Evolutionary conservation across 2,888 invertebrate genomes (phyloP), one percentile per base, ranked within the genome.

Genomic region (Acholoe squamosa): DNA sequence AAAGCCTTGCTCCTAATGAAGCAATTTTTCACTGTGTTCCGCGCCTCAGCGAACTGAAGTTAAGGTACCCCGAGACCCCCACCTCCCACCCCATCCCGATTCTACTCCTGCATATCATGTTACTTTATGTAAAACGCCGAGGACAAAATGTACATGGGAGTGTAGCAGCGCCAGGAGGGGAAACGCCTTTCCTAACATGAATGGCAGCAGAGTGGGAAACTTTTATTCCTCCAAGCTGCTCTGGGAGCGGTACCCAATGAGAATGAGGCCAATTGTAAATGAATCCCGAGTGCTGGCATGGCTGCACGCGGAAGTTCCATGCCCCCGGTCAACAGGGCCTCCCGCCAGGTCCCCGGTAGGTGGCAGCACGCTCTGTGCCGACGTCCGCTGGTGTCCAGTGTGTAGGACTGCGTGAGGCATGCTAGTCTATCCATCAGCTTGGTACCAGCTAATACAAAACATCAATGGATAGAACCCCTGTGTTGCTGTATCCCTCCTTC

Each of bases 191-290:
- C 34, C 80, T 43, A 14, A 16, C 25, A 34, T 25, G 33, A 43
- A 43, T 80, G 22, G 34, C 3, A 61, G 34, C n/a, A 76, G 80
- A 43, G 22, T 5, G 80, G 61, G 34, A 43, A 33, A 33, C 80
- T 80, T 43, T 43, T 80, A 80, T 80, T 80, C 80, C 61, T 61
- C n/a, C 7, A 19, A 43, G 43, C 43, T 76, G 5, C 76, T 76
- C 16, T 19, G 0, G 31, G 43, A 43, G 43, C 3, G 5, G 80
- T 1, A 19, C 7, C 0, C 80, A 5, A 12, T n/a, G 80, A 80
- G 34, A 80, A 80, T 80, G 80, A 80, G 43, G 80, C 80, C 80
- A 80, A 80, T 80, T 80, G 80, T 22, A 80, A 71, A 71, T 71
- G 80, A 80, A 25, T 22, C 34, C 19, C 34, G n/a, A 80, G 80